Evolutionary conservation across 2,888 invertebrate species (phyloP).

Genomic region (Acronicta alni): DNA sequence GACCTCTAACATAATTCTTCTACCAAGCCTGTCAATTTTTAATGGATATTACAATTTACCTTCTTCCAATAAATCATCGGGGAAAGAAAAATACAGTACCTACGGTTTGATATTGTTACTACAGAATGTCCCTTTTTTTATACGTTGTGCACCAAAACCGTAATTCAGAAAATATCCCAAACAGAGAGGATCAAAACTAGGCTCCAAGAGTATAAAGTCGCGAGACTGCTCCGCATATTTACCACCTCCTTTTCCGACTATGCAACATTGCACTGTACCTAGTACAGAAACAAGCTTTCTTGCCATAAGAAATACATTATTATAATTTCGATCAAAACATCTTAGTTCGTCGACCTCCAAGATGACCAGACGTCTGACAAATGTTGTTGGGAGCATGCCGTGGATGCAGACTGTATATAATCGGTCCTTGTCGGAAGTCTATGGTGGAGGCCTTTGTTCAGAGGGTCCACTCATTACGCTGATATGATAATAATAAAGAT

Average conservation of each 20-base stretch:
- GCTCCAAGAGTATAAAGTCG: slow-evolving; percentile 19
- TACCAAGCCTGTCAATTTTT: slow-evolving; percentile 62
- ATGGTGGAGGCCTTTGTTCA: too few species aligned
- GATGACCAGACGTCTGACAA: too few species aligned
- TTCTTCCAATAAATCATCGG: slow-evolving; percentile 48
- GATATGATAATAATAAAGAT: too few species aligned
- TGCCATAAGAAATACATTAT: too few species aligned
- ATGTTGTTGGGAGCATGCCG: too few species aligned
- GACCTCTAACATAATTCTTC: slow-evolving; percentile 64
- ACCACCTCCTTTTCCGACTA: neutral
- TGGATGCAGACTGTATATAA: too few species aligned
- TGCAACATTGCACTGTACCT: neutral
- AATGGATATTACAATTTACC: slow-evolving; percentile 60
- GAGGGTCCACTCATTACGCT: too few species aligned
- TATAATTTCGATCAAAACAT: too few species aligned
- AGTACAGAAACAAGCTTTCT: too few species aligned
- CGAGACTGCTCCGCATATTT: neutral
- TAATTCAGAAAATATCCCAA: slow-evolving; percentile 34
- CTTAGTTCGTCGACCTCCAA: too few species aligned
- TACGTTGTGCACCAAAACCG: slow-evolving; percentile 11
- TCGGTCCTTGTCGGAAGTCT: too few species aligned
- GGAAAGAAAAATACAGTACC: slow-evolving; percentile 25
- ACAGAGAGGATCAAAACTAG: slow-evolving; percentile 12
- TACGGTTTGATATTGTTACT: slow-evolving; percentile 16
- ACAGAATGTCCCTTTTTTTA: slow-evolving; percentile 25